phyloP scores from a whole-genome alignment of 1,140 invertebrate genomes.

The Geopemphigus sp. region DNA sequence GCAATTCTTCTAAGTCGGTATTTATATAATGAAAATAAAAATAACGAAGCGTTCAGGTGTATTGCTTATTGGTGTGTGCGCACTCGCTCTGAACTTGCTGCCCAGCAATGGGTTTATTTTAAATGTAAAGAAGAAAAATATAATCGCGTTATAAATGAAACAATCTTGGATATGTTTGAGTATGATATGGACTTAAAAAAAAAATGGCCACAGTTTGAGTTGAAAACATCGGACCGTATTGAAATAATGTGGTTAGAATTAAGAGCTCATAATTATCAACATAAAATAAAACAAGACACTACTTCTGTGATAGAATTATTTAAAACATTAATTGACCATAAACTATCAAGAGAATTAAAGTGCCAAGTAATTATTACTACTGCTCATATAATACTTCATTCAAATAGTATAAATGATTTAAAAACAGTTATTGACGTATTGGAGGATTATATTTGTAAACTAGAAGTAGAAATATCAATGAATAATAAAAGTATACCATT shows the following conservation, averaged over 20 bases:
- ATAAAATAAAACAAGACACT: constrained; percentile 26
- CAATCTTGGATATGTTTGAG: constrained; percentile 28
- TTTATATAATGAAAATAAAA: constrained; percentile 28
- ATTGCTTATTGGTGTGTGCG: constrained; percentile 29
- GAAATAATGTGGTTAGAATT: constrained; percentile 46
- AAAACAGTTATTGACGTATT: constrained; percentile 24
- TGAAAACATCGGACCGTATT: constrained; percentile 18
- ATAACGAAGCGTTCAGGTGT: constrained; percentile 29
- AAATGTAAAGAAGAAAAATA: constrained; percentile 41
- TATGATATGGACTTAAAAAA: constrained; percentile 1
- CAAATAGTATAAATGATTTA: constrained; percentile 23
- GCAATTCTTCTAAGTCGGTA: constrained; percentile 29
- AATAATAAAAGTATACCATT: constrained; percentile 4
- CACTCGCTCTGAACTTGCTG: constrained; percentile 32
- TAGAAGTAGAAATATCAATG: constrained; percentile 21
- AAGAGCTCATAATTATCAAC: constrained; percentile 34
- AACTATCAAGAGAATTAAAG: constrained; percentile 20
- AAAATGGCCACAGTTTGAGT: constrained; percentile 1
- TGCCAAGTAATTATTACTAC: constrained; percentile 27
- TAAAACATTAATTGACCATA: constrained; percentile 14
- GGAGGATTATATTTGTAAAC: constrained; percentile 8
- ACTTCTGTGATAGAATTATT: constrained; percentile 20
- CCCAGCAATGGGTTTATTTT: constrained; percentile 40
- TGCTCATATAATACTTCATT: constrained; percentile 39
- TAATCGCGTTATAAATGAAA: constrained; percentile 11